Base-by-base conservation (phyloP, 2,888 invertebrate species). In the Psococerastis gibbosa region DNA sequence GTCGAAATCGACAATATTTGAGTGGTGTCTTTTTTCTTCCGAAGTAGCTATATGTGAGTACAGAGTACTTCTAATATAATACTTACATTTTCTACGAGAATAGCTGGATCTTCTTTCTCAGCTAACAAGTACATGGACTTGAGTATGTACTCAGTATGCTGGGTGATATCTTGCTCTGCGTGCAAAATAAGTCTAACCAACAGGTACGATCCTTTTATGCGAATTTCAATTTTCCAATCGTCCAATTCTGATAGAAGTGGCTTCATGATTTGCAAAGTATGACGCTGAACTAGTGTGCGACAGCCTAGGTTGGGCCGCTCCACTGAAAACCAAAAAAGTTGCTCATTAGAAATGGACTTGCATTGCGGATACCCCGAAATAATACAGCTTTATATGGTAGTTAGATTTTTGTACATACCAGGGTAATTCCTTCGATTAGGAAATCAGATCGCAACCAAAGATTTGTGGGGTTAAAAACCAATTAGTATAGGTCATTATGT, bases 281-380 rank as follows among this genome's bases (percentile, higher is more conserved):
- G 77, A 46, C 74, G 70, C 54, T 79, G 76, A 0, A 83, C 79
- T 41, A 94, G 61, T 2, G 69, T 68, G 6, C 91, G 72, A 56
- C 94, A 94, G 1, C 55, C 55, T 16, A 91, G 65, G 54, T 82
- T 83, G 1, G 91, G 89, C n/a, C 91, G 69, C 46, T 66, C 64
- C 9, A 81, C 77, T 73, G 52, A 32, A 9, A 35, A 2, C 35
- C 20, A 31, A 13, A 16, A 27, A 38, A 8, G 3, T 17, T 22
- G 3, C 13, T n/a, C n/a, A n/a, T n/a, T n/a, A n/a, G n/a, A n/a
- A n/a, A n/a, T n/a, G n/a, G n/a, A n/a, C n/a, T n/a, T n/a, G n/a
- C n/a, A n/a, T n/a, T n/a, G n/a, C n/a, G n/a, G n/a, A n/a, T n/a
- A n/a, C n/a, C n/a, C n/a, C n/a, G n/a, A n/a, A n/a, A n/a, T n/a